Evolutionary conservation across 1,140 invertebrate species (phyloP), one percentile per base, ranked within the genome.

Genomic region (Pogonognathellus flavescens): DNA sequence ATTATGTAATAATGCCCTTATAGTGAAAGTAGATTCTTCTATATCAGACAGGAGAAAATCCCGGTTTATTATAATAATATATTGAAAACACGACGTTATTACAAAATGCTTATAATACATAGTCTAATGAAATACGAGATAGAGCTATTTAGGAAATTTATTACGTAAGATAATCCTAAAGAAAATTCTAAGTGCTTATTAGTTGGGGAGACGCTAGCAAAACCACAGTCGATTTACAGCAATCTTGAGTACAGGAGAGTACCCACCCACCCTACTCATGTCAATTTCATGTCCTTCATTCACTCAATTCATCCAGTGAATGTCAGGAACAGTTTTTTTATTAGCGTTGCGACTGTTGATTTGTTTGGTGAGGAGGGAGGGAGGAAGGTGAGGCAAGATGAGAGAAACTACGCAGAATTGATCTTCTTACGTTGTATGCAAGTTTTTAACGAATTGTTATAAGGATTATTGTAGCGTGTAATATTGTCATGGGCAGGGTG

Each of bases 401-500:
- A 66, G 22, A 66, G 22, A 66, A 66, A 22, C 22, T 25, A 25
- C 18, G 31, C 62, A 25, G 62, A 66, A 31, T 25, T 22, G 20
- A 66, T 66, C 62, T 41, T 41, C 31, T 66, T 66, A 66, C 14
- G 62, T 66, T 66, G 25, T 25, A 66, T 25, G 22, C 62, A 31
- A 66, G 62, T 66, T 66, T 60, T 66, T 66, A 66, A 13, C 62
- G 22, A 66, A 66, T 66, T 66, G 62, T 66, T 66, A 66, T 66
- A 25, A 22, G 14, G 14, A 66, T 66, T 25, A 66, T 66, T 66
- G 62, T 66, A 66, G 14, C 25, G 62, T 66, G 62, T 25, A 60
- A 22, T 60, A 60, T 20, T 13, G 62, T 8, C 14, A 66, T 66
- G 20, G 62, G 20, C 14, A 66, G 62, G 25, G 25, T 20, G 25